Percentiles rank a stretch among this genome's conserved stretches.
These are phyloP conservation scores for Cylindroiulus punctatus DNA, from an alignment of 2,888 invertebrate species.

Conservation along the genomic window DNA sequence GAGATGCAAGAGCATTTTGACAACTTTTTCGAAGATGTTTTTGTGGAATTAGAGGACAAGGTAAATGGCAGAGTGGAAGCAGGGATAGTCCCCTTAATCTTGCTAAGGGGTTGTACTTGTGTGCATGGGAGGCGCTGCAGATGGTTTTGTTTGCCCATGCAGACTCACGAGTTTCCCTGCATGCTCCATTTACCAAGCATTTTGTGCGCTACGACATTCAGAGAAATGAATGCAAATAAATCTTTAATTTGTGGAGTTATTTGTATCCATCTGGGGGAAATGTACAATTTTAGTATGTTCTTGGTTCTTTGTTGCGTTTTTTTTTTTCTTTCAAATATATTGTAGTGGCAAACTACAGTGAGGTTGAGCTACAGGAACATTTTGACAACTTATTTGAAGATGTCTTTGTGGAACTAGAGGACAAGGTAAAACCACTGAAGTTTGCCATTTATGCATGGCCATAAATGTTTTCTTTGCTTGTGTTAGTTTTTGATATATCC, in stretches of 20 bases:
- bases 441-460: conserved; percentile 49
- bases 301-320: conserved; percentile 53
- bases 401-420: conserved; percentile 98
- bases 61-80: conserved; percentile 62
- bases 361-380: conserved; percentile 99
- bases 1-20: conserved; percentile 99
- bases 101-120: conserved; percentile 31
- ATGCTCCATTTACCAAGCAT: conserved; percentile 45
- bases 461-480: not conserved
- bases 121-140: conserved; percentile 49
- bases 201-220: not conserved
- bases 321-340: conserved; percentile 62
- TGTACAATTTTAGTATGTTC: conserved; percentile 22
- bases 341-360: conserved; percentile 87
- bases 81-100: not conserved
- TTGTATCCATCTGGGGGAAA: conserved; percentile 56
- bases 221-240: not conserved
- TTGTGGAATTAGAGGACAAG: conserved; percentile 98
- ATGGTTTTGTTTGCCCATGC: conserved; percentile 48
- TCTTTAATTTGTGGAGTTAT: not conserved
- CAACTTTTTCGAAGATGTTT: conserved; percentile 99
- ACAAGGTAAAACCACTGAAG: conserved; percentile 73
- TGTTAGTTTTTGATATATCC: not conserved
- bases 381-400: conserved; percentile 99
- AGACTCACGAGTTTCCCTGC: conserved; percentile 49